These are phyloP conservation scores for Phrynosoma blainvillii DNA, from an alignment of 2,113 vertebrate species.

Conservation along the genomic window DNA sequence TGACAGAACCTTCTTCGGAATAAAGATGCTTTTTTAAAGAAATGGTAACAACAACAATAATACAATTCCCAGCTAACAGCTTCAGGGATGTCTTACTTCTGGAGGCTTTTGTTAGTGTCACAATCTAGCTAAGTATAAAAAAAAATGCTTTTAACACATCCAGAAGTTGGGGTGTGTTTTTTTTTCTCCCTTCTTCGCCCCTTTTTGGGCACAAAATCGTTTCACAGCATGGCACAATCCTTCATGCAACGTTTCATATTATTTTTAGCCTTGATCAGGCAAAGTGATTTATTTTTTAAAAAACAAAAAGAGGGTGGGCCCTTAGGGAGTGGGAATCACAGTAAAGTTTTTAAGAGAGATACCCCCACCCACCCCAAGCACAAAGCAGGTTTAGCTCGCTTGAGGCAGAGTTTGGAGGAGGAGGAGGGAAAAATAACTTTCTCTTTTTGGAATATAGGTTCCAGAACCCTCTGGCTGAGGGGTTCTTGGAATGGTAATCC, in stretches of 20 bases:
- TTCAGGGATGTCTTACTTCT: constrained; percentile 53
- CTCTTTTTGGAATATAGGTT: not conserved
- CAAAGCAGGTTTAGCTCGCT: constrained; percentile 31
- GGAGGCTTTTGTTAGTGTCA: constrained; percentile 62
- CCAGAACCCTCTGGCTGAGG: not conserved
- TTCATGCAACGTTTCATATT: constrained; percentile 32
- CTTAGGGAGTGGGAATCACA: constrained; percentile 41
- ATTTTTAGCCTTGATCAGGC: not conserved
- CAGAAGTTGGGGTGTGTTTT: not conserved
- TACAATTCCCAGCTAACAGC: constrained; percentile 24
- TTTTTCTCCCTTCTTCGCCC: constrained; percentile 30
- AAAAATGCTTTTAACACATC: constrained; percentile 33
- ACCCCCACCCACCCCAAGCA: constrained; percentile 32
- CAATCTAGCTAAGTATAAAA: constrained; percentile 36
- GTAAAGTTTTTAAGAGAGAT: constrained; percentile 44
- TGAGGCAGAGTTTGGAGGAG: not conserved
- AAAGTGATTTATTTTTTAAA: not conserved
- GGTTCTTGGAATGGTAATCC: not conserved
- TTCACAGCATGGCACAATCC: constrained; percentile 16
- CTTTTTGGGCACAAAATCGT: constrained; percentile 21
- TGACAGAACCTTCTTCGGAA: not conserved
- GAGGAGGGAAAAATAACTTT: no score
- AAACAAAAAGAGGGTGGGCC: no score
- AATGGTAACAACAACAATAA: not conserved
- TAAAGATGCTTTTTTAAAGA: not conserved